Percentiles rank a stretch among this genome's conserved stretches.
Conservation (phyloP, 2,888 invertebrate species). For the Amphiduros pacificus region DNA sequence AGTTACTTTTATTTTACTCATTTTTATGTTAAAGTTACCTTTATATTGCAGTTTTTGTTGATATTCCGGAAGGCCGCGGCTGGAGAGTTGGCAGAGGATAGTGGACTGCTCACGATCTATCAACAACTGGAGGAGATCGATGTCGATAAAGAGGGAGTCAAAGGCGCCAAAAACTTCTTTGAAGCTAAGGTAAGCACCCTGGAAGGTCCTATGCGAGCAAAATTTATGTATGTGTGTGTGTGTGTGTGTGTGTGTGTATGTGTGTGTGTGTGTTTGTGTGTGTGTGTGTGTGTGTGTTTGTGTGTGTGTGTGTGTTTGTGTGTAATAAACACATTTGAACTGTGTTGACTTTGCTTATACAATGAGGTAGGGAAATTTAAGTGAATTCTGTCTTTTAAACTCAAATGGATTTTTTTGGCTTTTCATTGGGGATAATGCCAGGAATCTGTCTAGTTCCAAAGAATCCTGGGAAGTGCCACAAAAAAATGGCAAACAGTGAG, state of each 20-base stretch:
- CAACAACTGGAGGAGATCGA: constrained; percentile 82
- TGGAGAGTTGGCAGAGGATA: constrained; percentile 80
- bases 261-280: neutral
- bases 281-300: neutral
- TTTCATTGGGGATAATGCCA: too few relatives aligned
- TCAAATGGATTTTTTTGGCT: too few relatives aligned
- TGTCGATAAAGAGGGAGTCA: constrained; percentile 91
- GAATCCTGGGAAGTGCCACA: too few relatives aligned
- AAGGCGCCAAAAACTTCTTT: constrained; percentile 92
- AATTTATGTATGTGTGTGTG: neutral
- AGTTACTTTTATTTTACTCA: too few relatives aligned
- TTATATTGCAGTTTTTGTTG: constrained; percentile 63
- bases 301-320: neutral
- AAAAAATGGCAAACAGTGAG: too few relatives aligned
- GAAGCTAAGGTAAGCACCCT: constrained; percentile 76
- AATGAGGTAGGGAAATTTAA: too few relatives aligned
- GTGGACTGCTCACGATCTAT: constrained; percentile 84
- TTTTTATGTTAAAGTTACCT: too few relatives aligned
- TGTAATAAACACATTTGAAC: neutral
- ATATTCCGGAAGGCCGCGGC: constrained; percentile 84
- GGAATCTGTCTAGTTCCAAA: too few relatives aligned
- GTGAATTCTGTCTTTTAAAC: too few relatives aligned
- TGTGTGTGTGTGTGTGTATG: neutral
- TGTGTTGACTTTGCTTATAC: too few relatives aligned
- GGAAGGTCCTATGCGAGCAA: neutral